Conservation (phyloP, 2,113 vertebrate species). For the Corvus cornix region DNA sequence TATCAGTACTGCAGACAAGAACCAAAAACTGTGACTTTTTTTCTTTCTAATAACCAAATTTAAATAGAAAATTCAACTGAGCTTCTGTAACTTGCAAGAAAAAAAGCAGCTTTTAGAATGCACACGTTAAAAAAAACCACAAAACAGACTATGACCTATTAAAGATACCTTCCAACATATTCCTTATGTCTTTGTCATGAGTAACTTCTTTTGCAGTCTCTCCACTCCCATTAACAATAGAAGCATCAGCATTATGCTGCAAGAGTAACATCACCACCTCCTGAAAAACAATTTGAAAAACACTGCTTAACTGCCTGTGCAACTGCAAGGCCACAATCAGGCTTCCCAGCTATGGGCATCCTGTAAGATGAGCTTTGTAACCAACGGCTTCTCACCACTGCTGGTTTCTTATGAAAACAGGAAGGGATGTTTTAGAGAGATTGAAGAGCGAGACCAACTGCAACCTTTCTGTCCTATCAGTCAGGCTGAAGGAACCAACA, state of each 20-base stretch:
- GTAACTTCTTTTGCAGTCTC: slow-evolving; percentile 89
- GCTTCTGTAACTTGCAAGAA: neutral
- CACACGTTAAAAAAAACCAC: neutral
- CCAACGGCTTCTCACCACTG: neutral
- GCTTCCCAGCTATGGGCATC: neutral
- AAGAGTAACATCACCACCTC: slow-evolving; percentile 90
- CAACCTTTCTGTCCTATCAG: neutral
- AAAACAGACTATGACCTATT: neutral
- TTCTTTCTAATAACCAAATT: neutral
- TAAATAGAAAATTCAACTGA: neutral
- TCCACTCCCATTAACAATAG: slow-evolving; percentile 86
- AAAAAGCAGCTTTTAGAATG: neutral
- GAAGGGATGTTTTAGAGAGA: slow-evolving; percentile 28
- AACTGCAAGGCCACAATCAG: neutral
- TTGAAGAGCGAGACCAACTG: neutral
- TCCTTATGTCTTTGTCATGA: slow-evolving; percentile 89
- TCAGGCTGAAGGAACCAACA: neutral
- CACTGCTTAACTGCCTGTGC: neutral
- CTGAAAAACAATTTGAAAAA: slow-evolving; percentile 70
- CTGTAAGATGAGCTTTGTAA: neutral
- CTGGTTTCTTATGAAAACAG: neutral
- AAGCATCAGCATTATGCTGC: slow-evolving; percentile 82
- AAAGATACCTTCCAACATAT: slow-evolving; percentile 89
- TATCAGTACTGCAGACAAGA: neutral
- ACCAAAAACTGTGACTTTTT: neutral